phyloP scores from a whole-genome alignment of 2,888 invertebrate species.

The Deroplatys truncata region DNA sequence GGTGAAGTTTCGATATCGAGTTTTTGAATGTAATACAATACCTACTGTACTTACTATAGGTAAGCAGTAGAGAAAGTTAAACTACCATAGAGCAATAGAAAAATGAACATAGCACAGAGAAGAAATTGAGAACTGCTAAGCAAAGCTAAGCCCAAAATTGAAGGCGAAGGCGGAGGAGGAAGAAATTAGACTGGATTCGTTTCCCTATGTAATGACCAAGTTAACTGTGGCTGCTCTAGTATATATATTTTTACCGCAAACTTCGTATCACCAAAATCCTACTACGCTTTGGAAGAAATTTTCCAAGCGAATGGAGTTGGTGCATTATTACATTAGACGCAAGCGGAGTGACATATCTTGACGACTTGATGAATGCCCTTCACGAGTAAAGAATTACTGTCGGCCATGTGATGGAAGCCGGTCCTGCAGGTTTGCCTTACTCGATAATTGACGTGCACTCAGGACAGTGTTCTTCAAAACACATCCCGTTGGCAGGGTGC shows the following conservation, averaged over 20 bases:
- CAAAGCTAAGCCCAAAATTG: too few species aligned
- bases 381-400: constrained; percentile 11
- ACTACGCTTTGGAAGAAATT: background rate
- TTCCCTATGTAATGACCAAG: too few species aligned
- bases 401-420: background rate
- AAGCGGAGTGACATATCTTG: constrained; percentile 7
- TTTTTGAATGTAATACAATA: too few species aligned
- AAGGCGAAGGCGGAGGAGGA: too few species aligned
- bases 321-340: background rate
- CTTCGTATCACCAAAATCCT: background rate
- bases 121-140: too few species aligned
- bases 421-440: background rate
- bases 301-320: background rate
- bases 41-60: too few species aligned
- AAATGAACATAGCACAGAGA: too few species aligned
- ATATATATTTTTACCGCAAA: background rate
- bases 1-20: too few species aligned
- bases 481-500: background rate
- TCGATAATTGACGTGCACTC: background rate
- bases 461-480: background rate
- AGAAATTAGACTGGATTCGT: too few species aligned
- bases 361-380: constrained; percentile 18
- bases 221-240: too few species aligned
- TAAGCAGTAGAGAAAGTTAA: too few species aligned
- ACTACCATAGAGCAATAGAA: too few species aligned